Evolutionary conservation across 2,113 vertebrate species (phyloP), one percentile per base, ranked within the genome.

Genomic region (Arvicanthis niloticus): DNA sequence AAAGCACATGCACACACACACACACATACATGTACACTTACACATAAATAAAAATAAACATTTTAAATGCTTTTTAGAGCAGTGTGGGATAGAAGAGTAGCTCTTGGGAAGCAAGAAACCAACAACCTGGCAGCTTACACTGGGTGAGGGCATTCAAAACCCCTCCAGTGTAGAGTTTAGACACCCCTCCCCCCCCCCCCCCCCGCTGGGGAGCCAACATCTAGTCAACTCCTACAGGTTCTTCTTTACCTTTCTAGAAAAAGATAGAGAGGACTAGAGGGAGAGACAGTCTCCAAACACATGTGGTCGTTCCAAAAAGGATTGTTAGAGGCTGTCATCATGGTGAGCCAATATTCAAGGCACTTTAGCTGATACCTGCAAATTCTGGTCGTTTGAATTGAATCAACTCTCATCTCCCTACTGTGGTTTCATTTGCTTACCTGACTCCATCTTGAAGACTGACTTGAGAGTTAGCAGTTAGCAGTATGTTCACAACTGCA

Each of bases 391-490:
- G 89, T 70, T 81, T 26, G 88, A 34, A 78, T 70, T 26, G 53
- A 70, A 12, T 91, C 75, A 31, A 1, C 22, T n/a, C 37, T 73
- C 37, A 15, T 67, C 42, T 77, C 68, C 68, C 37, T 58, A 37
- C 87, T 42, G 88, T 51, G 62, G 29, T 89, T 93, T 94, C 70
- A 34, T 58, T 91, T 95, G 62, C 80, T 70, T 82, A 26, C 91
- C 67, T 78, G 87, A 40, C 78, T 82, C 76, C 84, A 82, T 85
- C 86, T 85, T 21, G 26, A 45, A 70, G 78, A 91, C 58, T 60
- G 86, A 92, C 81, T 91, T 84, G 87, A 90, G 94, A 81, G 56
- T 95, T 62, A n/a, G 73, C 81, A 65, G 88, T 53, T 81, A 78
- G 86, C 87, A 88, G 80, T 91, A 82, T 34, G 81, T 89, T 17